Evolutionary conservation across 2,113 vertebrate genomes (phyloP).

Genomic region (Canis aureus): DNA sequence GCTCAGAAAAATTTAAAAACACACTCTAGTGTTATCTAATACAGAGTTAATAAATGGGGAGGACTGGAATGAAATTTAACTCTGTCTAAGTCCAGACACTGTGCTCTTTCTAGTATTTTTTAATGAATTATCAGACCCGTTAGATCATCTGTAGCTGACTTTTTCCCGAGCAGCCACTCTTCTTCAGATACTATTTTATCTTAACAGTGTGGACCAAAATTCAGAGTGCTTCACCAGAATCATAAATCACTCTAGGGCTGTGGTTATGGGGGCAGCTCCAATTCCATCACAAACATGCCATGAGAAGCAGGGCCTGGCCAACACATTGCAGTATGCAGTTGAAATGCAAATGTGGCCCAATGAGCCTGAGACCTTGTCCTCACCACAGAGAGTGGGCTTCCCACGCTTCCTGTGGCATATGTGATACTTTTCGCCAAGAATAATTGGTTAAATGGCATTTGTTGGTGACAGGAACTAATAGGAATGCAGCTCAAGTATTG

Average conservation of each 20-base stretch:
- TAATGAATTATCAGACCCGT: neutral
- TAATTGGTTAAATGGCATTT: neutral
- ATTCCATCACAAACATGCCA: neutral
- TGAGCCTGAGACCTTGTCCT: neutral
- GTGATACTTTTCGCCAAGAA: neutral
- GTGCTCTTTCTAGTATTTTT: neutral
- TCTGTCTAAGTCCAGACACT: neutral
- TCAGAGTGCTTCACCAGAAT: slow-evolving; percentile 11
- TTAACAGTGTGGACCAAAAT: neutral
- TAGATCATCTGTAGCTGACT: neutral
- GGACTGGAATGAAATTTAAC: neutral
- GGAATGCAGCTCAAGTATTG: neutral
- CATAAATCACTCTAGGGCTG: neutral
- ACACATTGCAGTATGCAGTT: neutral
- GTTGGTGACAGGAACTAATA: neutral
- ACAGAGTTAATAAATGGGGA: neutral
- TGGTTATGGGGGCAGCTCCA: neutral
- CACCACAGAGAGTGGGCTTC: neutral
- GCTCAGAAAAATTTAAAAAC: neutral
- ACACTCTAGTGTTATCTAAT: neutral
- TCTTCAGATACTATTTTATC: slow-evolving; percentile 15
- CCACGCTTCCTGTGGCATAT: neutral
- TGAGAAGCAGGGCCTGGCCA: neutral
- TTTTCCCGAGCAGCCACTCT: neutral
- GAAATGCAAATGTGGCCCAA: neutral